Evolutionary conservation across 2,888 invertebrate species (phyloP).

Genomic region (Gymnosoma rotundatum): DNA sequence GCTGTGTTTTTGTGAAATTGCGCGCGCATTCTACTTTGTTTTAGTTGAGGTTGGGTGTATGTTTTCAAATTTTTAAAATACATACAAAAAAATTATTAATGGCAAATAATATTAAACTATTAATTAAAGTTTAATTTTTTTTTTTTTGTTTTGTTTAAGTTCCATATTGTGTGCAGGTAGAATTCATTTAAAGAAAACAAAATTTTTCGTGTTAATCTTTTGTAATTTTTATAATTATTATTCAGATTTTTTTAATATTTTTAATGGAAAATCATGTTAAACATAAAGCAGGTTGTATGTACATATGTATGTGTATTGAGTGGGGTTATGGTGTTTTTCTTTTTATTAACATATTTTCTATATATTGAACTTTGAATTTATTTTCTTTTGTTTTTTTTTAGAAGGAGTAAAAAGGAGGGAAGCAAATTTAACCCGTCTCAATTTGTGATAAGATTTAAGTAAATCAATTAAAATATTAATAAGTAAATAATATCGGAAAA

Average conservation of each 20-base stretch:
- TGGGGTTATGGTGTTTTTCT: conserved; percentile 15
- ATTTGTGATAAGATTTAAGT: conserved; percentile 66
- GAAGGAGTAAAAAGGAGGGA: conserved; percentile 66
- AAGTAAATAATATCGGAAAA: background rate
- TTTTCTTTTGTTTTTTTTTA: conserved; percentile 29
- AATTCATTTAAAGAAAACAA: conserved; percentile 36
- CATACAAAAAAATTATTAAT: conserved; percentile 44
- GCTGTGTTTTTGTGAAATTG: conserved; percentile 47
- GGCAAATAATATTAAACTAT: conserved; percentile 63
- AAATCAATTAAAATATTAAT: conserved; percentile 38
- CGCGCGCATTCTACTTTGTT: conserved; percentile 66
- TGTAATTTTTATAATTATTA: conserved; percentile 34
- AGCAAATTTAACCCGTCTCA: conserved; percentile 74
- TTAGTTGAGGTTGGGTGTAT: conserved; percentile 28
- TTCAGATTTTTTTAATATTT: conserved; percentile 43
- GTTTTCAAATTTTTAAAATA: conserved; percentile 57
- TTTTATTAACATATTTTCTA: conserved; percentile 34
- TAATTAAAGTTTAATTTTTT: conserved; percentile 49
- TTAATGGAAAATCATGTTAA: conserved; percentile 39
- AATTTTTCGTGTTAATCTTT: conserved; percentile 44
- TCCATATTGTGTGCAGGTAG: conserved; percentile 27
- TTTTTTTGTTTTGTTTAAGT: conserved; percentile 27
- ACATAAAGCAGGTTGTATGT: conserved; percentile 37
- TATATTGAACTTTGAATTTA: background rate
- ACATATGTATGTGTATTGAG: conserved; percentile 7